Percentiles rank a stretch among this genome's conserved stretches.
phyloP scores from a whole-genome alignment of 1,140 invertebrate genomes.

The Drosophila sp. region DNA sequence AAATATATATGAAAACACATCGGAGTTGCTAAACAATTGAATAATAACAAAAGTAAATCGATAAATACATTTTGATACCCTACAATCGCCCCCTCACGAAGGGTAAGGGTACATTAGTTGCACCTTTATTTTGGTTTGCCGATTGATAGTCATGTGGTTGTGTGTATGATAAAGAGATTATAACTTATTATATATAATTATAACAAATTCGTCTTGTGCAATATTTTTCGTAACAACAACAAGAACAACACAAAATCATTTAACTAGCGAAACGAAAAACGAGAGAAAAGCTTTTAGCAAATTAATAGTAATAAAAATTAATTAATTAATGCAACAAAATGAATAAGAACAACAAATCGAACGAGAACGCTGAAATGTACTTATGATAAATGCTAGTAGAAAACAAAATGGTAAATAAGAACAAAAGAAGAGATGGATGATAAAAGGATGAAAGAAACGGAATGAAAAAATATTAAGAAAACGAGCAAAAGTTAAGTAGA shows the following conservation, averaged over 20 bases:
- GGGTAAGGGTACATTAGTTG: neutral
- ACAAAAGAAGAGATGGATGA: neutral
- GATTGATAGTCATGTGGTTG: conserved; percentile 69
- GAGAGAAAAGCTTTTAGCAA: conserved; percentile 23
- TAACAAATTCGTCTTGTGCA: conserved; percentile 54
- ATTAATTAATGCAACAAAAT: conserved; percentile 34
- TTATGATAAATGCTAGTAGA: conserved; percentile 75
- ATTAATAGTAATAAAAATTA: conserved; percentile 28
- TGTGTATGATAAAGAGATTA: conserved; percentile 47
- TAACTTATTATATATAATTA: conserved; percentile 27
- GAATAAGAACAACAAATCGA: conserved; percentile 34
- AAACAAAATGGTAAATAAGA: conserved; percentile 42
- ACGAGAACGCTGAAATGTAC: conserved; percentile 69
- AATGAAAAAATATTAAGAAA: neutral
- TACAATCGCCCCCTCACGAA: neutral
- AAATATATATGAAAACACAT: too few relatives aligned
- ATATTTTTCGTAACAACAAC: conserved; percentile 43
- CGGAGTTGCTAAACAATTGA: too few relatives aligned
- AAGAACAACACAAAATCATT: conserved; percentile 30
- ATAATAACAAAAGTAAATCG: too few relatives aligned
- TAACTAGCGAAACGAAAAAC: conserved; percentile 29
- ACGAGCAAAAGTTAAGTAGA: neutral
- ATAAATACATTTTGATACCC: neutral
- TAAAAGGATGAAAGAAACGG: conserved; percentile 15
- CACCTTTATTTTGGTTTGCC: conserved; percentile 52